Conservation (phyloP, 2,888 invertebrate species). For the Lithophane socia region DNA sequence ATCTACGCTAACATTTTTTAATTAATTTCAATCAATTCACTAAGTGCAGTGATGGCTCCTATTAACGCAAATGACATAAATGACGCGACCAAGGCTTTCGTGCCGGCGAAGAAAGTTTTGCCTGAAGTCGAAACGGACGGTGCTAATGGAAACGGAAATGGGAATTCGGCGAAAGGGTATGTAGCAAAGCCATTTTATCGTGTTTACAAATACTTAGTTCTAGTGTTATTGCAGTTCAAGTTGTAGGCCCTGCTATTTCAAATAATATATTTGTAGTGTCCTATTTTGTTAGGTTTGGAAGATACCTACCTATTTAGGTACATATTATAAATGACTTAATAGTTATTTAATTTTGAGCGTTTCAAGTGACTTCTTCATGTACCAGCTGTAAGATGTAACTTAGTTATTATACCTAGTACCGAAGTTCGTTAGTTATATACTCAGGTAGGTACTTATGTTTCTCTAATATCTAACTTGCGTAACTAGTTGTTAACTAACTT, state of each 20-base stretch:
- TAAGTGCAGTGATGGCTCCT: constrained; percentile 85
- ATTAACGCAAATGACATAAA: constrained; percentile 82
- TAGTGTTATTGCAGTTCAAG: constrained; percentile 11
- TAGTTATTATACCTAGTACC: not conserved
- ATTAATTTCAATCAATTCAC: constrained; percentile 62
- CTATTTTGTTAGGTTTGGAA: not conserved
- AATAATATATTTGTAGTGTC: not conserved
- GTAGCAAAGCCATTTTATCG: constrained; percentile 52
- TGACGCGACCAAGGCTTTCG: constrained; percentile 76
- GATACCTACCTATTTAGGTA: not conserved
- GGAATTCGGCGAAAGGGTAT: constrained; percentile 71
- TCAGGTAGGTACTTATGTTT: not conserved
- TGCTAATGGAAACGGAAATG: constrained; percentile 75
- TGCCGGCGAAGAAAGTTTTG: constrained; percentile 79
- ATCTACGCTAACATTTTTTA: constrained; percentile 67
- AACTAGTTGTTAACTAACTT: not conserved
- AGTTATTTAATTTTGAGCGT: not conserved
- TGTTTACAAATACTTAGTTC: constrained; percentile 34
- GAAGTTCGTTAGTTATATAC: not conserved
- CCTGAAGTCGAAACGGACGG: constrained; percentile 85
- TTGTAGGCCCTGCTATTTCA: constrained; percentile 8
- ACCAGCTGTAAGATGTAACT: not conserved
- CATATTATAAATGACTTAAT: not conserved
- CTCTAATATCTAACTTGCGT: not conserved
- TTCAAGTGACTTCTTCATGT: not conserved